Conservation (phyloP, 2,113 vertebrate species). For the Mirza zaza region DNA sequence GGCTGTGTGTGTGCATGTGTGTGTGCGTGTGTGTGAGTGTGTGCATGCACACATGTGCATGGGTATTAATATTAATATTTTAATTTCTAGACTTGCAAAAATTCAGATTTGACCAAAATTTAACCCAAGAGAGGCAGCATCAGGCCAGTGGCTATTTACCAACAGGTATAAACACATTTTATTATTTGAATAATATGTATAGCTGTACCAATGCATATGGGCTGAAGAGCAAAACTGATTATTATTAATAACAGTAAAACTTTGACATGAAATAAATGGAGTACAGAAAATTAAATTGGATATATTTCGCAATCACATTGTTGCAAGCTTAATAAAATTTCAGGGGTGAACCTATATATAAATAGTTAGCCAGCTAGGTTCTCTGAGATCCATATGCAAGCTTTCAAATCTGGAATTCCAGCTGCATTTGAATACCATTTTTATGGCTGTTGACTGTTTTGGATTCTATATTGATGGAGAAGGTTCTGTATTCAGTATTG, state of each 20-base stretch:
- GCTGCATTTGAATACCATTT: not conserved
- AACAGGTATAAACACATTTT: not conserved
- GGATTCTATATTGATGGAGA: not conserved
- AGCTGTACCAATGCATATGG: not conserved
- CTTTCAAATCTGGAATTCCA: not conserved
- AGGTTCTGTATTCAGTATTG: not conserved
- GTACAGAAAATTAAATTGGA: not conserved
- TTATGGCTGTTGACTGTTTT: not conserved
- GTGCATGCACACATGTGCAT: not conserved
- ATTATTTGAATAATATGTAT: not conserved
- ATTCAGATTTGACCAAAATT: not conserved
- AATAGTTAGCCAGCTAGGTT: accelerated
- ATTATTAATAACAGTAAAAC: not conserved
- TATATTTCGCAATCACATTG: not conserved
- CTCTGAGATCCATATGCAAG: not conserved
- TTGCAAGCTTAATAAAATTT: not conserved
- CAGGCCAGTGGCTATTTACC: not conserved
- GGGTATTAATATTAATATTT: not conserved
- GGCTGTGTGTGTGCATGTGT: not conserved
- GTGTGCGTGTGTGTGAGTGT: no score
- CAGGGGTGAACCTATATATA: not conserved
- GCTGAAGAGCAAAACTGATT: not conserved
- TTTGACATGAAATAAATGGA: not conserved
- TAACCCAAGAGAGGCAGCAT: not conserved
- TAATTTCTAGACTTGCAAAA: not conserved